Evolutionary conservation across 1,140 invertebrate species (phyloP).

Genomic region (Uloborus diversus): DNA sequence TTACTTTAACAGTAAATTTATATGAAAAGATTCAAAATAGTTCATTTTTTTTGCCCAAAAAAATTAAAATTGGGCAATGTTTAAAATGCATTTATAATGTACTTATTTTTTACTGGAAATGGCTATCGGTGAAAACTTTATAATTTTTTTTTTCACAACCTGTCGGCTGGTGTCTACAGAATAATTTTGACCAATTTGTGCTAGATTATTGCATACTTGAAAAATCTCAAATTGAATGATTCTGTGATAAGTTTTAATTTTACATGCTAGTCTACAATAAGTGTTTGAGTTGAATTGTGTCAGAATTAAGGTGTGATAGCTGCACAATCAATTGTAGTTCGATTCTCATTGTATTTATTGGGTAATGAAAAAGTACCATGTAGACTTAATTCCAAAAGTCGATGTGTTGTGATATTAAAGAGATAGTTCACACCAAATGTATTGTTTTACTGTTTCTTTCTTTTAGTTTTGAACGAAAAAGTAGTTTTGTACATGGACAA

Average conservation of each 20-base stretch:
- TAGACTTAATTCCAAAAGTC: slow-evolving; percentile 23
- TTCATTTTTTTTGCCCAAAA: too few species aligned
- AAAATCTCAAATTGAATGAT: background rate
- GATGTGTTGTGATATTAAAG: slow-evolving; percentile 55
- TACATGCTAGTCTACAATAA: slow-evolving; percentile 30
- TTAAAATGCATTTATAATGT: too few species aligned
- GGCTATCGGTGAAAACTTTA: background rate
- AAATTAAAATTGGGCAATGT: too few species aligned
- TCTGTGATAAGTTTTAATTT: slow-evolving; percentile 6
- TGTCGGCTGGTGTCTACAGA: background rate
- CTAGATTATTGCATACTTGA: background rate
- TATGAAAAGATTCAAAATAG: too few species aligned
- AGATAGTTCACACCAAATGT: slow-evolving; percentile 32
- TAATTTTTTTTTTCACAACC: background rate
- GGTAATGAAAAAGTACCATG: background rate
- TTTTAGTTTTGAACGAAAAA: background rate
- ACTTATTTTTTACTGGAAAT: too few species aligned
- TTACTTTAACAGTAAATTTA: too few species aligned
- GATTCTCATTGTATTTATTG: background rate
- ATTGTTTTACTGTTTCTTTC: background rate
- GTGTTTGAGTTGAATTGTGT: slow-evolving; percentile 33
- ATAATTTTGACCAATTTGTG: background rate
- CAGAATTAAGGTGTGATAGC: slow-evolving; percentile 51
- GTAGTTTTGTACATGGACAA: too few species aligned
- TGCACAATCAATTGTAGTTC: slow-evolving; percentile 50